A percentile compares a stretch with the other conserved stretches of the same genome.
Evolutionary conservation across 2,113 vertebrate genomes (phyloP).

Genomic region (Rhagologus leucostigma): DNA sequence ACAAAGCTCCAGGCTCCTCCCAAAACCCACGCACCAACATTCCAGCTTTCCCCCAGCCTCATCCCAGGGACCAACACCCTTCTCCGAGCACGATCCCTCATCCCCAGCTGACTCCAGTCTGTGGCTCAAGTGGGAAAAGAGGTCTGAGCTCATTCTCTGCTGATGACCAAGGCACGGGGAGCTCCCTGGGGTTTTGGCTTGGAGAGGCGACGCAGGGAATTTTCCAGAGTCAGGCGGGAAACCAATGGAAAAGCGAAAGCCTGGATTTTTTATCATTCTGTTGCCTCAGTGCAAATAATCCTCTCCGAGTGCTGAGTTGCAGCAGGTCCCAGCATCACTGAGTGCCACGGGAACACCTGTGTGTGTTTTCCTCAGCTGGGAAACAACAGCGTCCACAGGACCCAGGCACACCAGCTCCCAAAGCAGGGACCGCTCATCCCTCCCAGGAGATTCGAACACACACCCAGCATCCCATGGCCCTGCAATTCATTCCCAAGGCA

Average conservation of each 20-base stretch:
- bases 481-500: neutral
- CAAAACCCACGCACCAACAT: neutral
- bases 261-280: slow-evolving; percentile 21
- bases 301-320: neutral
- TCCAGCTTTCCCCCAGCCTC: neutral
- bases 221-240: slow-evolving; percentile 17
- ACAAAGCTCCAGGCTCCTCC: neutral
- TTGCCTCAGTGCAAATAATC: neutral
- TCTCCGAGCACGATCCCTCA: accelerated
- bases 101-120: neutral
- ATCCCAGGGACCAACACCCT: neutral
- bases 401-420: neutral
- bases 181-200: neutral
- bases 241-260: neutral
- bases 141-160: neutral
- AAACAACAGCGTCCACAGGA: neutral
- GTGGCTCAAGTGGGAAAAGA: neutral
- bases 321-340: neutral
- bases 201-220: neutral
- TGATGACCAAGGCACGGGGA: neutral
- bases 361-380: neutral
- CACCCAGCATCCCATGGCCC: neutral
- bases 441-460: neutral
- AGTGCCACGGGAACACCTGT: accelerated
- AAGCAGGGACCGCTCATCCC: neutral